A percentile compares a stretch with the other conserved stretches of the same genome.
These are phyloP conservation scores for Eristalinus aeneus DNA, from an alignment of 2,888 invertebrate species.

Conservation along the genomic window DNA sequence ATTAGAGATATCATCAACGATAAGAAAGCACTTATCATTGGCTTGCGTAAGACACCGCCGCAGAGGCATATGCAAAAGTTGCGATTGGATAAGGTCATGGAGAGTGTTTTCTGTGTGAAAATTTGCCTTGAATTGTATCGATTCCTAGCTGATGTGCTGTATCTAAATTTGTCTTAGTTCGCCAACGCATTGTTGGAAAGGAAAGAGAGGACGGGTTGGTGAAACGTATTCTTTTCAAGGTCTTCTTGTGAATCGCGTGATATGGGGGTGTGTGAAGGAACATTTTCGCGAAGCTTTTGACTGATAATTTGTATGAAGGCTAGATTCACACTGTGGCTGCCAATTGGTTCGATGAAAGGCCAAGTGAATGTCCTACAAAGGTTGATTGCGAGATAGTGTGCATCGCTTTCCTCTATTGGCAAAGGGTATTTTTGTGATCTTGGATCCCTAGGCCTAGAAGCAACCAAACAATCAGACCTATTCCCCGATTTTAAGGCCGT, in stretches of 20 bases:
- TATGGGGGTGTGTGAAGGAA: not conserved
- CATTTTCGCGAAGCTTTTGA: not conserved
- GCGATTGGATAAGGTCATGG: not conserved
- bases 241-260: conserved; percentile 6
- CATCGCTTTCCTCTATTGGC: no score
- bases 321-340: not conserved
- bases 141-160: not conserved
- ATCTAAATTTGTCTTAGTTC: not conserved
- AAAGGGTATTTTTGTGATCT: no score
- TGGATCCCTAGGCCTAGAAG: no score
- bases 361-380: not conserved
- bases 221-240: not conserved
- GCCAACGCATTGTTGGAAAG: not conserved
- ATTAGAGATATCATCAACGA: not conserved
- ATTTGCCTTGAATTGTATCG: no score
- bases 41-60: not conserved
- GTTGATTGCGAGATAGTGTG: no score
- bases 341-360: not conserved
- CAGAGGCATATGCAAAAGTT: not conserved
- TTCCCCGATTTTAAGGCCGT: no score
- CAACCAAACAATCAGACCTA: no score
- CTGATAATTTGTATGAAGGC: not conserved
- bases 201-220: not conserved
- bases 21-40: not conserved
- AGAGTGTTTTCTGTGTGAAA: not conserved